Evolutionary conservation across 2,888 invertebrate species (phyloP).

Genomic region (Lochmaea capreae): DNA sequence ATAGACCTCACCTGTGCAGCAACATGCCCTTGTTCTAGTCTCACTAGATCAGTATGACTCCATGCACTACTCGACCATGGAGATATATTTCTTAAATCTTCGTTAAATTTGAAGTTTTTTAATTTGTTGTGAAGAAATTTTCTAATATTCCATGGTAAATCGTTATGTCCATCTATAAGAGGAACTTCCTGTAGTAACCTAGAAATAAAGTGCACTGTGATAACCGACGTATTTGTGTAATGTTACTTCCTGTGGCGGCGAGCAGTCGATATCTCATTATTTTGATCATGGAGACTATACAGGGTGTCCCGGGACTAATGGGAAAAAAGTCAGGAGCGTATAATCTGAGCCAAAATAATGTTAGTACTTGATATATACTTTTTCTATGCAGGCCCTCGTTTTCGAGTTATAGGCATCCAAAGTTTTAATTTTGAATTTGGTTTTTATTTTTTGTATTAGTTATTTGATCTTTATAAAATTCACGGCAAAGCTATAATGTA

Average conservation of each 20-base stretch:
- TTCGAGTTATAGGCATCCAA: too few relatives aligned
- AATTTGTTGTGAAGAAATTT: constrained; percentile 91
- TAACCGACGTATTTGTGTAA: background rate
- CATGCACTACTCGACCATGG: constrained; percentile 80
- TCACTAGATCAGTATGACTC: constrained; percentile 83
- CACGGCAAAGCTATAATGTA: too few relatives aligned
- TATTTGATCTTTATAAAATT: too few relatives aligned
- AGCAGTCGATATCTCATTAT: too few relatives aligned
- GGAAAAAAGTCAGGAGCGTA: too few relatives aligned
- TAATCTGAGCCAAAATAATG: too few relatives aligned
- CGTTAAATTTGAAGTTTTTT: constrained; percentile 82
- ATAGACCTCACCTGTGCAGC: constrained; percentile 77
- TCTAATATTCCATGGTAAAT: constrained; percentile 90
- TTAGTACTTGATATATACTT: too few relatives aligned
- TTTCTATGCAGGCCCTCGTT: too few relatives aligned
- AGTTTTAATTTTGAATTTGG: too few relatives aligned
- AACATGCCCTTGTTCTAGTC: constrained; percentile 79
- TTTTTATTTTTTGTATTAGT: too few relatives aligned
- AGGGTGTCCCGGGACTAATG: too few relatives aligned
- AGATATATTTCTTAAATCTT: constrained; percentile 75
- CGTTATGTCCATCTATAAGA: constrained; percentile 89
- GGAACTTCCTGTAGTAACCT: constrained; percentile 74
- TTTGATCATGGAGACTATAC: too few relatives aligned
- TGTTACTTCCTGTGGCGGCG: background rate
- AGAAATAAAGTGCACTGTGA: background rate